A percentile compares a stretch with the other conserved stretches of the same genome.
Evolutionary conservation across 2,888 invertebrate species (phyloP).

Genomic region (Teinopalpus imperialis): DNA sequence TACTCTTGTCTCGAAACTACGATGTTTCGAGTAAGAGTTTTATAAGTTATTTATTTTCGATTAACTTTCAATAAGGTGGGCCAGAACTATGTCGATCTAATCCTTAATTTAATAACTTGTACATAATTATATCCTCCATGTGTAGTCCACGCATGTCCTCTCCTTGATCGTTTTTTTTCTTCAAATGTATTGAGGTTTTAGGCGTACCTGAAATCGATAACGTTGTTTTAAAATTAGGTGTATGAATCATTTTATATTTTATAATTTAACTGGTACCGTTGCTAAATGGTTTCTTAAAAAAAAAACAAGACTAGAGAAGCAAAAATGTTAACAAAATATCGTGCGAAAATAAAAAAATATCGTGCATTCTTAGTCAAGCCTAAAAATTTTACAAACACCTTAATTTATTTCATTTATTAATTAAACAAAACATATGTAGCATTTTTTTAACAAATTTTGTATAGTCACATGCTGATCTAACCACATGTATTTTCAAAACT

Average conservation of each 20-base stretch:
- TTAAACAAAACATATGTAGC: too few species aligned
- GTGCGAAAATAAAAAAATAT: conserved; percentile 8
- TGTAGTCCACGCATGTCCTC: conserved; percentile 50
- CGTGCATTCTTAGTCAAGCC: too few species aligned
- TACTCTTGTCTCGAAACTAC: conserved; percentile 15
- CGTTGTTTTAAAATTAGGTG: conserved; percentile 25
- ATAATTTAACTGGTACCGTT: conserved; percentile 51
- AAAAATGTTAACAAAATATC: conserved; percentile 10
- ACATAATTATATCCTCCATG: conserved; percentile 55
- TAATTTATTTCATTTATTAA: too few species aligned
- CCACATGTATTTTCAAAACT: too few species aligned
- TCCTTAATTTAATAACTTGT: conserved; percentile 57
- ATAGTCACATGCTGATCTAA: too few species aligned
- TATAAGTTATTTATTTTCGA: conserved; percentile 22
- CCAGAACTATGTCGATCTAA: conserved; percentile 49
- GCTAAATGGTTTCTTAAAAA: background rate
- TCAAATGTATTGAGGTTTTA: conserved; percentile 56
- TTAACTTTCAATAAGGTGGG: conserved; percentile 48
- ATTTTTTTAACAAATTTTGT: too few species aligned
- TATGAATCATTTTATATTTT: conserved; percentile 13
- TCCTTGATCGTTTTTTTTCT: conserved; percentile 50
- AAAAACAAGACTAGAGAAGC: background rate
- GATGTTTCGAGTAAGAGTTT: conserved; percentile 13
- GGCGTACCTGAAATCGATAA: conserved; percentile 63
- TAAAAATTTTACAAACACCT: too few species aligned